A percentile compares a stretch with the other conserved stretches of the same genome.
These are phyloP conservation scores for Proteles cristata DNA, from an alignment of 2,113 vertebrate genomes.

Conservation along the genomic window DNA sequence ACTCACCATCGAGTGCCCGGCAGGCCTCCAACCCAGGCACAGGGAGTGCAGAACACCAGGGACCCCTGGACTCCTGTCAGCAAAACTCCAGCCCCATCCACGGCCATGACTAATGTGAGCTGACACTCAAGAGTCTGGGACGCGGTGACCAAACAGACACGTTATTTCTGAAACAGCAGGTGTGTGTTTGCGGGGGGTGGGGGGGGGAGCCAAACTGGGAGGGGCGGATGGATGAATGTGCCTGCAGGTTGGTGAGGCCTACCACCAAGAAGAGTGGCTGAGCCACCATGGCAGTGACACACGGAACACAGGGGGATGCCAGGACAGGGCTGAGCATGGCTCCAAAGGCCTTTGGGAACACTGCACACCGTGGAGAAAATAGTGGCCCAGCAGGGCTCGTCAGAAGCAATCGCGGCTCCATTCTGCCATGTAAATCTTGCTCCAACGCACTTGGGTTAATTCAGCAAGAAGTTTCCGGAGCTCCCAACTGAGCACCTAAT, in stretches of 20 bases:
- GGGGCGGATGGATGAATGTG: accelerated
- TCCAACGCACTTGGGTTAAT: slow-evolving; percentile 36
- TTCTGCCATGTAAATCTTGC: background rate
- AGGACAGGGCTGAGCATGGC: background rate
- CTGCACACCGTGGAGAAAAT: background rate
- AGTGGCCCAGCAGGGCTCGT: background rate
- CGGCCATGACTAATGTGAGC: background rate
- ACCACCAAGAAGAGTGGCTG: background rate
- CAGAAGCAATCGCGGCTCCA: background rate
- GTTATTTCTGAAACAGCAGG: background rate
- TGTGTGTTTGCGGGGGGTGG: no score
- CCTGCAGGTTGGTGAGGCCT: background rate
- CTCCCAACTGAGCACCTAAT: background rate
- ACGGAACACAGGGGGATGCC: background rate
- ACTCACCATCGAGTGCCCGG: background rate
- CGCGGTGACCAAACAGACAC: background rate
- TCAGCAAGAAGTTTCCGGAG: slow-evolving; percentile 54
- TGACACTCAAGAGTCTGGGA: background rate
- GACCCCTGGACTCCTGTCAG: background rate
- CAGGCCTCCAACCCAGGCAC: background rate
- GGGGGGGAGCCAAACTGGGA: no score
- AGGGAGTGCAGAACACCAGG: background rate
- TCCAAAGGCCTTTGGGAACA: slow-evolving; percentile 38
- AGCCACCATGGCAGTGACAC: background rate
- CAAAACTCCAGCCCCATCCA: background rate